A percentile compares a stretch with the other conserved stretches of the same genome.
Conservation (phyloP, 2,113 vertebrate genomes). For the Echinops telfairi region DNA sequence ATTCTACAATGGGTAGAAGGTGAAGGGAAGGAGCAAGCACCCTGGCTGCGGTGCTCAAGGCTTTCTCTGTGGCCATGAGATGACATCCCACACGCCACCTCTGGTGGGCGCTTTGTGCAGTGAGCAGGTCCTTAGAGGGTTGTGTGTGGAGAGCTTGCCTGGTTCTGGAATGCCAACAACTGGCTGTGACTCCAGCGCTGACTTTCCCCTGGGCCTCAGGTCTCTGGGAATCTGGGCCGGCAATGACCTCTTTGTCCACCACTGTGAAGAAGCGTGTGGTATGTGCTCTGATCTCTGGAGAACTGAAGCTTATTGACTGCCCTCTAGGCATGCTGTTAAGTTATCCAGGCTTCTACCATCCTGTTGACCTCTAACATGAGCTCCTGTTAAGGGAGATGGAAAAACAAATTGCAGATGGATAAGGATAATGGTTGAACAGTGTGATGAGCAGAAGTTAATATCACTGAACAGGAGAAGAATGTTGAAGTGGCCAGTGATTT, state of each 20-base stretch:
- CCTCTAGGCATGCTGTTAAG: background rate
- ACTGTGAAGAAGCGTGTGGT: background rate
- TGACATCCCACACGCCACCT: background rate
- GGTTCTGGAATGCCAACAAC: background rate
- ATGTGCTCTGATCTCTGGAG: background rate
- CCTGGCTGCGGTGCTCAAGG: background rate
- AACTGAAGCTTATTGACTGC: background rate
- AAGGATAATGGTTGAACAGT: background rate
- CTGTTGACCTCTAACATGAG: background rate
- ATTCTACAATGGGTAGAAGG: background rate
- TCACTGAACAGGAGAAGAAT: background rate
- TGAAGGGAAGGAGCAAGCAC: background rate
- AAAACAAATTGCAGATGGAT: background rate
- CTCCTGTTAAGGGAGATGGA: background rate
- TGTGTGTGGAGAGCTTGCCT: background rate
- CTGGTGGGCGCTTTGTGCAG: background rate
- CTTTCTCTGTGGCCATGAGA: background rate
- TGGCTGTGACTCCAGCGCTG: background rate
- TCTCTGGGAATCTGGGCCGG: background rate
- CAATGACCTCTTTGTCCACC: accelerated
- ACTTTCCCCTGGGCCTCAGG: background rate
- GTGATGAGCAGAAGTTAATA: background rate
- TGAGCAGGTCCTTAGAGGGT: background rate
- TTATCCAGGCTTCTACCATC: background rate
- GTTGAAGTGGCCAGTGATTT: background rate